Evolutionary conservation across 2,888 invertebrate species (phyloP), one percentile per base, ranked within the genome.

Genomic region (Acrobasis suavella): DNA sequence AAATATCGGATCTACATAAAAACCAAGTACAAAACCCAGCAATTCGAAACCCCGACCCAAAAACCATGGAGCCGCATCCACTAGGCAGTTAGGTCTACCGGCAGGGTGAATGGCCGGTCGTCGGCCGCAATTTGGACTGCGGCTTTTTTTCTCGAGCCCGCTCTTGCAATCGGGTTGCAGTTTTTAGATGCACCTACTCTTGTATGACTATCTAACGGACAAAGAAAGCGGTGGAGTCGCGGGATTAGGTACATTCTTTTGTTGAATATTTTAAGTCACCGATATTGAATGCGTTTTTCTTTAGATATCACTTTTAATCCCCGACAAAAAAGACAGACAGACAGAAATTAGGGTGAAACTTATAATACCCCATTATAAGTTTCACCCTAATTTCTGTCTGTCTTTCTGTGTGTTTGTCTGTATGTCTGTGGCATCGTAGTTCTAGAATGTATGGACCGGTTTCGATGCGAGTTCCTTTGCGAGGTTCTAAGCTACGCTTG

Each of bases 121-220:
- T 73, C 87, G 91, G 83, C 91, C 90, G 87, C 83, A 77, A 74
- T 82, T 84, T 87, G 82, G 87, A 86, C 77, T 75, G 72, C 75
- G 71, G 77, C 81, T 82, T 82, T 77, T 82, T 82, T 82, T 85
- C 83, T 83, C 81, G 75, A 78, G 80, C 80, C 80, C 8, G 10
- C 42, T 82, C 85, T 76, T 74, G 83, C 81, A 87, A 89, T 88
- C 89, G 89, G 80, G 86, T 86, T 89, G 91, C 91, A 89, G 86
- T 91, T 91, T 92, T 91, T 92, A 92, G 91, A 92, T 87, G 88
- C 89, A 88, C 91, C 91, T 91, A 91, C 91, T 90, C 83, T 78
- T 80, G 80, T 89, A 88, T 81, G 87, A 88, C 87, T 90, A 91
- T 92, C 91, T 91, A 92, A 92, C 91, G 83, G 64, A 81, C 79